Evolutionary conservation across 2,888 invertebrate species (phyloP).

Genomic region (Corbicula japonica): DNA sequence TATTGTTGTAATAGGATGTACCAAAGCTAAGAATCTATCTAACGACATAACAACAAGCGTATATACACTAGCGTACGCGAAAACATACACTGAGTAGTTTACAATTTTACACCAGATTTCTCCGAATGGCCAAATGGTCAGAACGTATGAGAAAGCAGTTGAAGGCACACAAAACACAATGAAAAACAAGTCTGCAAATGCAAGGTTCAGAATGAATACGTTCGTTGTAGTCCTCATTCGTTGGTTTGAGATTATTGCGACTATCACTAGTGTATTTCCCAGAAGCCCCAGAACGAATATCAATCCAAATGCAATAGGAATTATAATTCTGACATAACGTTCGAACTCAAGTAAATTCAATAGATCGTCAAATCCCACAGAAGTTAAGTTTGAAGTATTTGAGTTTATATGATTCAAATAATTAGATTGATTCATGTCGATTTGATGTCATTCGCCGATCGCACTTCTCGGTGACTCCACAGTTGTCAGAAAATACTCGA

Average conservation of each 20-base stretch:
- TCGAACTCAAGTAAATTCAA: conserved; percentile 64
- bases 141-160: conserved; percentile 95
- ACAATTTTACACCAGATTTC: conserved; percentile 95
- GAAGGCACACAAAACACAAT: conserved; percentile 97
- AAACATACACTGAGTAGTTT: conserved; percentile 96
- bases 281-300: conserved; percentile 95
- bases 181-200: conserved; percentile 95
- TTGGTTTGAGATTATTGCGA: conserved; percentile 95
- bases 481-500: no score
- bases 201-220: conserved; percentile 95
- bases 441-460: no score
- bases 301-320: conserved; percentile 92
- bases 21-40: conserved; percentile 96
- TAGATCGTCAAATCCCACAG: no score
- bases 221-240: conserved; percentile 98
- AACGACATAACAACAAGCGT: conserved; percentile 97
- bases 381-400: no score
- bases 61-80: conserved; percentile 97
- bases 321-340: conserved; percentile 75
- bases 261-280: conserved; percentile 95
- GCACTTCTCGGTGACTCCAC: no score
- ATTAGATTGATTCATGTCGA: no score
- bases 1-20: conserved; percentile 96
- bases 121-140: conserved; percentile 96
- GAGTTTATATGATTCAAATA: no score